These are phyloP conservation scores for Pica pica DNA, from an alignment of 2,113 vertebrate species.

Conservation along the genomic window DNA sequence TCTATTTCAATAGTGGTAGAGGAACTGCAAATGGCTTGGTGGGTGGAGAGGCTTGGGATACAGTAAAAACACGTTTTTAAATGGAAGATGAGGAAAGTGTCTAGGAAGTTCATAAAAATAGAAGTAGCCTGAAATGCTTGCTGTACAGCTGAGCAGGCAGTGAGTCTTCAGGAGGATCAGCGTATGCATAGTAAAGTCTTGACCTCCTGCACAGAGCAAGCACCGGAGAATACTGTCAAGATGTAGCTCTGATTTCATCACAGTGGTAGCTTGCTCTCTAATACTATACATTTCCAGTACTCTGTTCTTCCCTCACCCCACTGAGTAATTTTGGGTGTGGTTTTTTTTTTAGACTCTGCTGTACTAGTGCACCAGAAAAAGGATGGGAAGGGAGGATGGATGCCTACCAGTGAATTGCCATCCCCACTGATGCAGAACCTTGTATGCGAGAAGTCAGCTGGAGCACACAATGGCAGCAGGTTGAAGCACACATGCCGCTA, in stretches of 20 bases:
- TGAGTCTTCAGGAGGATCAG: background rate
- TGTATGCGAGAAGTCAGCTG: constrained; percentile 11
- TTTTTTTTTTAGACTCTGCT: background rate
- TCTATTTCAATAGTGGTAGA: background rate
- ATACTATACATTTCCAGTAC: background rate
- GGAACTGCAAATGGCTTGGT: background rate
- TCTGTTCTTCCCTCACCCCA: background rate
- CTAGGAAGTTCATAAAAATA: background rate
- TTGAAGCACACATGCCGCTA: constrained; percentile 18
- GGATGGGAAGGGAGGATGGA: background rate
- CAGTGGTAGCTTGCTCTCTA: background rate
- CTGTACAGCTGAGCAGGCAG: background rate
- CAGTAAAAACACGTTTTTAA: background rate
- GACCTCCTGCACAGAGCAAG: background rate
- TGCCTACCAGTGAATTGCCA: background rate
- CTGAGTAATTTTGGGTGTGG: background rate
- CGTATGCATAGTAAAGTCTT: background rate
- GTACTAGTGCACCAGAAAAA: background rate
- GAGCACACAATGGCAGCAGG: constrained; percentile 43
- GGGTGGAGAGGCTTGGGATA: background rate
- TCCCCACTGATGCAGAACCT: constrained; percentile 18
- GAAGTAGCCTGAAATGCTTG: background rate
- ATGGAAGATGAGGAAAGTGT: background rate
- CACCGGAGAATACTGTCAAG: background rate
- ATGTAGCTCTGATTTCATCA: background rate